Evolutionary conservation across 30 jellyfish, hydroid and myxozoan genomes (phyloP).

Genomic region (Aurelia sp.): DNA sequence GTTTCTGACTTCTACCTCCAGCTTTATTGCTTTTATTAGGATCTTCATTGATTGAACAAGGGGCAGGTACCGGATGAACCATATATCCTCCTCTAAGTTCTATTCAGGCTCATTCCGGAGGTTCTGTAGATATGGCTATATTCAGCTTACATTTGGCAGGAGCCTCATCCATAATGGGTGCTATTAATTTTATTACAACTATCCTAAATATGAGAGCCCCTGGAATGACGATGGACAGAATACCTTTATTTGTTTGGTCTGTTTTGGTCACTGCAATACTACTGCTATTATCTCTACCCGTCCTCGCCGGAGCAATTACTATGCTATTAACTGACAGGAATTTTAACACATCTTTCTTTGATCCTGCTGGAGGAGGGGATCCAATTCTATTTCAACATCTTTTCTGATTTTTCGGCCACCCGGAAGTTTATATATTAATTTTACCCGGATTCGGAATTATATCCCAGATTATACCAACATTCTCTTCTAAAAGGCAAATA

Average conservation of each 20-base stretch:
- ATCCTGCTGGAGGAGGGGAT: slow-evolving; percentile 10
- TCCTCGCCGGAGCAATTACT: neutral
- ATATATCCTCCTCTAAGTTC: slow-evolving; percentile 22
- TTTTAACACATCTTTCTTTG: neutral
- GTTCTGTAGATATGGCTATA: neutral
- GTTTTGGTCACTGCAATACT: neutral
- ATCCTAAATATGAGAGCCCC: neutral
- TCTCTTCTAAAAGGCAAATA: neutral
- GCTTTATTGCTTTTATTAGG: neutral
- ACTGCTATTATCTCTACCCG: neutral
- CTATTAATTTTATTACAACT: slow-evolving; percentile 9
- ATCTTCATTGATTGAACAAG: neutral
- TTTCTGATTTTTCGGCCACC: slow-evolving; percentile 31
- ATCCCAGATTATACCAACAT: neutral
- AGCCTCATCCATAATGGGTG: neutral
- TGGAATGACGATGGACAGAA: neutral
- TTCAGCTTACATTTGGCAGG: neutral
- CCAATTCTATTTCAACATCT: neutral
- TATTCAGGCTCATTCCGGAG: neutral
- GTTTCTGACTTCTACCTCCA: neutral
- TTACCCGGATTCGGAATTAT: slow-evolving; percentile 13
- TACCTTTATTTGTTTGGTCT: neutral
- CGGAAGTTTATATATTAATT: slow-evolving; percentile 21
- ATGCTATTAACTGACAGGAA: neutral
- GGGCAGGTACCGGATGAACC: neutral